Evolutionary conservation across 2,888 invertebrate species (phyloP), one percentile per base, ranked within the genome.

Genomic region (Dione juno): DNA sequence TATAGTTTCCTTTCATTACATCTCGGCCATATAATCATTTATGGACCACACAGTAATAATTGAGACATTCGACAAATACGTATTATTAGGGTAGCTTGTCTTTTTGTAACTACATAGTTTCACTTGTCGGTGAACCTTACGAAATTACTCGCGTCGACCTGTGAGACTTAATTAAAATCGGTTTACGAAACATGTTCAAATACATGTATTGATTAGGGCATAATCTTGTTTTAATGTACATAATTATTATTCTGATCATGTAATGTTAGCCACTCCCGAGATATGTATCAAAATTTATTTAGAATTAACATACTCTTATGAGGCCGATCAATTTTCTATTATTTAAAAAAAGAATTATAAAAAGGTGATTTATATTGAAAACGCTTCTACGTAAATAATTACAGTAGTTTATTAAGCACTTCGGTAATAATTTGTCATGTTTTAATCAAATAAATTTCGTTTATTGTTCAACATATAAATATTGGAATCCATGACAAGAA

Each of bases 41-140:
- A 79, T 80, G 71, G 92, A 90, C 92, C 92, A 91, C 92, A 92
- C 92, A 88, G 78, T 79, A 77, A 80, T 90, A 89, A 92, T 93
- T 90, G 92, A 92, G 90, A 89, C 88, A 89, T 88, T 83, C 80
- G 77, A 82, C 78, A 84, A 82, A 84, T 87, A 82, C 78, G 81
- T 84, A 85, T 86, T 83, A 86, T 87, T 86, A 86, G 50, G 67
- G 37, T 67, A 45, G 66, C 66, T 68, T 67, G 71, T 83, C 78
- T 80, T 83, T 81, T 83, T 82, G 85, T 84, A 81, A 69, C 80
- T 78, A 77, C 77, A 77, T 80, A 82, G 77, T 80, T 80, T 78
- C 81, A 79, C 78, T 78, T 76, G 77, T 75, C 65, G 70, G 70
- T 70, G 70, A 75, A 69, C 63, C 78, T 81, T 80, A 80, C 79